Percentiles rank a stretch among this genome's conserved stretches.
These are phyloP conservation scores for Malurus elegans DNA, from an alignment of 2,113 vertebrate genomes.

Conservation along the genomic window DNA sequence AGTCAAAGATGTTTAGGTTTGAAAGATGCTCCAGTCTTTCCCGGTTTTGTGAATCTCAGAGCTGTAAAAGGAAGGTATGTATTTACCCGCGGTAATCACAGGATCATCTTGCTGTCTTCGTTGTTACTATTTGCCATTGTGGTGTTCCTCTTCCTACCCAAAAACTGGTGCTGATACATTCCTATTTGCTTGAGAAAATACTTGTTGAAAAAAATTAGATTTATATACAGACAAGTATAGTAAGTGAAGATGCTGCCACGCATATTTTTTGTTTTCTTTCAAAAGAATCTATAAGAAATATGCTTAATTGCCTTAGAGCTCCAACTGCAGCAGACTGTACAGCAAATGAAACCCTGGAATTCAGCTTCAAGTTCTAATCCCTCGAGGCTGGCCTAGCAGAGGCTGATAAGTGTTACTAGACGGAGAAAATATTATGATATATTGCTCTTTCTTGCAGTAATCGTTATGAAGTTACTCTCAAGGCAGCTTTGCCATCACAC, in stretches of 20 bases:
- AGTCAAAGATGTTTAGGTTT: not conserved
- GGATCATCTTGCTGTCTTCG: not conserved
- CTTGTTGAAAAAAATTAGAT: not conserved
- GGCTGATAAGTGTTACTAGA: constrained; percentile 11
- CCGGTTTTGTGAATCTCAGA: not conserved
- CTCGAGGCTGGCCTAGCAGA: not conserved
- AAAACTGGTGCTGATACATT: not conserved
- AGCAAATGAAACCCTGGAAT: constrained; percentile 2
- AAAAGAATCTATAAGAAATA: not conserved
- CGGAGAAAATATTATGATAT: constrained; percentile 1
- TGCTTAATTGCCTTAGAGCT: not conserved
- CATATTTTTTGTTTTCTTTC: not conserved
- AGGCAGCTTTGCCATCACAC: constrained; percentile 31
- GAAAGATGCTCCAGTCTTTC: not conserved
- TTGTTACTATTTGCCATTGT: not conserved
- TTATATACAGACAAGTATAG: not conserved
- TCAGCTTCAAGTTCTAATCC: constrained; percentile 26
- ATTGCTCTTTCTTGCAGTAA: constrained; percentile 20
- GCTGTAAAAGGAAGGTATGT: not conserved
- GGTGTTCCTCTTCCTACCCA: not conserved
- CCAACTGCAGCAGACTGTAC: not conserved
- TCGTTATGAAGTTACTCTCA: constrained; percentile 39
- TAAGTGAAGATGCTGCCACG: not conserved
- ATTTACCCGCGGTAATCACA: not conserved
- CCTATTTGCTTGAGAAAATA: not conserved